Conservation (phyloP, 2,113 vertebrate species). For the Cyanoderma ruficeps region DNA sequence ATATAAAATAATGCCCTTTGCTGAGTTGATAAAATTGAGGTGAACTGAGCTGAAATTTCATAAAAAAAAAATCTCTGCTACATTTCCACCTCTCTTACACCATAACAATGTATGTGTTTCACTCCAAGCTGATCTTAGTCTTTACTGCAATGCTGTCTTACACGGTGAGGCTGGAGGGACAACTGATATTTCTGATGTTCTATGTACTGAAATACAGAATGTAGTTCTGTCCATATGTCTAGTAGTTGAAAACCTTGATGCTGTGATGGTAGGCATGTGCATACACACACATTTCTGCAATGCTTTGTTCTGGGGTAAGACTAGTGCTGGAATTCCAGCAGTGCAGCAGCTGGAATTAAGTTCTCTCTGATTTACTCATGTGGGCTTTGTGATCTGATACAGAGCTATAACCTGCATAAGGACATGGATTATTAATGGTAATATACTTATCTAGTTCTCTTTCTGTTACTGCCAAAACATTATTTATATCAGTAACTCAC, state of each 20-base stretch:
- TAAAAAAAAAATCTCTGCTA: background rate
- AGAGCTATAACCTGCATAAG: background rate
- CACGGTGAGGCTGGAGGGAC: background rate
- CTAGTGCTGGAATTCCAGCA: background rate
- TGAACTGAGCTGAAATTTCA: background rate
- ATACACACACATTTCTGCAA: background rate
- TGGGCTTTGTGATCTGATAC: background rate
- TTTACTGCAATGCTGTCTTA: background rate
- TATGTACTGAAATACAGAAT: background rate
- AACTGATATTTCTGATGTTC: background rate
- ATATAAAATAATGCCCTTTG: background rate
- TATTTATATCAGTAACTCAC: constrained; percentile 9
- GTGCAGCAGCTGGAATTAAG: background rate
- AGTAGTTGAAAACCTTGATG: background rate
- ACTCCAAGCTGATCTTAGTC: background rate
- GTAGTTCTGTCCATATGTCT: background rate
- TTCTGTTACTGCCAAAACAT: background rate
- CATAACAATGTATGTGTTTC: background rate
- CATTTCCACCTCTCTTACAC: background rate
- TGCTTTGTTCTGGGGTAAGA: background rate
- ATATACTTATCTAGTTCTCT: background rate
- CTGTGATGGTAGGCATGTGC: background rate
- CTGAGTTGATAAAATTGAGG: background rate
- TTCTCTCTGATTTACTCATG: background rate
- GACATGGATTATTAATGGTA: background rate